phyloP scores from a whole-genome alignment of 2,888 invertebrate genomes.

The Tenthredo notha region DNA sequence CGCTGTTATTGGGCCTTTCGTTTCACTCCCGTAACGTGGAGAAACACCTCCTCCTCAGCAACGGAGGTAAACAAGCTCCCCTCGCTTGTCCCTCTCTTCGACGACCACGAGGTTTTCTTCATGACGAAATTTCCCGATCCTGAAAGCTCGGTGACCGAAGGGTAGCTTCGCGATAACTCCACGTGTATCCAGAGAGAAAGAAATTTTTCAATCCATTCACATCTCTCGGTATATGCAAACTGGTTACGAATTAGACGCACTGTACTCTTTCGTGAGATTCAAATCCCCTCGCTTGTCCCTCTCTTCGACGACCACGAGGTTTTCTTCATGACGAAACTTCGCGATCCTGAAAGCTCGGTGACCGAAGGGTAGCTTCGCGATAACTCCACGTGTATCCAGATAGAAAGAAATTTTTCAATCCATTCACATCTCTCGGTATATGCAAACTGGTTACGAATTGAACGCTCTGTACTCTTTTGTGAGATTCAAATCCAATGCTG shows the following conservation, averaged over 20 bases:
- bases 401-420: not conserved
- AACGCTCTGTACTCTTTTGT: not conserved
- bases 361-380: not conserved
- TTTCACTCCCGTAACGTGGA: slow-evolving; percentile 35
- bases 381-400: slow-evolving; percentile 28
- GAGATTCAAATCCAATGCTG: not conserved
- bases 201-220: not conserved
- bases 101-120: slow-evolving; percentile 49
- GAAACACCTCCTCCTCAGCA: slow-evolving; percentile 45
- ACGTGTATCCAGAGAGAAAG: slow-evolving; percentile 16
- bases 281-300: slow-evolving; percentile 25
- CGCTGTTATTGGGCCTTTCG: slow-evolving; percentile 75
- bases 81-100: slow-evolving; percentile 15
- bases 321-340: not conserved
- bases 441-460: not conserved
- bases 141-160: not conserved
- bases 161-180: not conserved
- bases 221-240: not conserved
- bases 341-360: not conserved
- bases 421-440: not conserved
- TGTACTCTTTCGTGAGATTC: not conserved
- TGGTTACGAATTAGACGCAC: not conserved
- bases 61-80: slow-evolving; percentile 53
- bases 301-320: slow-evolving; percentile 50
- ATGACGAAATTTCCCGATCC: not conserved